Base-by-base conservation (phyloP, 2,797 vertebrate species). In the Anniella stebbinsi region DNA sequence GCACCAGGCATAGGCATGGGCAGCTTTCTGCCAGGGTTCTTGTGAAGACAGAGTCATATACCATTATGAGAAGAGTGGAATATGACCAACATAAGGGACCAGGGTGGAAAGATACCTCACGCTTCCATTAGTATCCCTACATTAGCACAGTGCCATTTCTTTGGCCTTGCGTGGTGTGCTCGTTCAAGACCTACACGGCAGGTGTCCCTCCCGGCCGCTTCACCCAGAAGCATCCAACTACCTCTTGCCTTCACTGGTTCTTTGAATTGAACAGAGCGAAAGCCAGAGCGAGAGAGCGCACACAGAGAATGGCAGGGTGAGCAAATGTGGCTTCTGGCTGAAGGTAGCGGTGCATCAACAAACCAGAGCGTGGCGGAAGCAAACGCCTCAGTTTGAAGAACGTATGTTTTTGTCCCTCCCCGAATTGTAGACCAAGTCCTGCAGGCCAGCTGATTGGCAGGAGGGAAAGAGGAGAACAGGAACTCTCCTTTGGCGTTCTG, bases 181-280 rank as follows among this genome's bases (percentile, higher is more conserved):
- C 4, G n/a, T 15, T 2, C 70, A 72, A 12, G 33, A 15, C 13
- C 4, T 1, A 15, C 70, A 23, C 1, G 2, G 0, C 23, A 3
- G 63, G 5, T 21, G 63, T 8, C 63, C 2, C 0, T 66, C 2
- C 18, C 18, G 36, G 70, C 13, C 18, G 70, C 41, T 77, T 77
- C 75, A 77, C 41, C n/a, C 30, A 38, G 75, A 76, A 76, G 23
- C 23, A 2, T 45, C 41, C 41, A 4, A 25, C 38, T 45, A 9
- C 38, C 25, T 11, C 10, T 25, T 9, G 12, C 38, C 1, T 41
- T 15, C 75, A 28, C 23, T 48, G 41, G 12, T 5, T 48, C 33
- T 72, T n/a, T 72, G 5, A 33, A 70, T 15, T 18, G 36, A 15
- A 23, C 2, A 9, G 21, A 54, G 51, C 9, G 51, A 54, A 11